phyloP scores from a whole-genome alignment of 2,888 invertebrate genomes.

The Campaea margaritaria region DNA sequence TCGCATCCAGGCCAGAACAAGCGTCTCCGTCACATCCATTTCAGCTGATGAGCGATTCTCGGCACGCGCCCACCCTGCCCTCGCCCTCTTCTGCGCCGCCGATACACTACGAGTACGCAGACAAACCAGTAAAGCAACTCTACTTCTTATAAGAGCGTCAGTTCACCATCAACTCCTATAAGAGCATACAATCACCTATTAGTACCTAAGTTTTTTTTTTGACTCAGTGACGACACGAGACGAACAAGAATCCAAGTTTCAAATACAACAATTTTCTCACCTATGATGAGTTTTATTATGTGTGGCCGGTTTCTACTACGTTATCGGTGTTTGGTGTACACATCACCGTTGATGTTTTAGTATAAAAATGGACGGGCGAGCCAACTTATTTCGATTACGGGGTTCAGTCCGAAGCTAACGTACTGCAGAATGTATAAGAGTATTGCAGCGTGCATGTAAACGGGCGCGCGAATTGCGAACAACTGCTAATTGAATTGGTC shows the following conservation, averaged over 20 bases:
- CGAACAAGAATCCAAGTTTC: no score
- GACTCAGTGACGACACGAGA: no score
- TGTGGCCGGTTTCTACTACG: no score
- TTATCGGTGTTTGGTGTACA: no score
- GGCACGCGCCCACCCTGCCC: neutral
- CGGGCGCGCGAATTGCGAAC: conserved; percentile 8
- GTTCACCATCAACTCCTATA: neutral
- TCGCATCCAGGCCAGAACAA: conserved; percentile 2
- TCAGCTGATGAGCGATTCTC: conserved; percentile 8
- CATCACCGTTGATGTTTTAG: no score
- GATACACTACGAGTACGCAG: neutral
- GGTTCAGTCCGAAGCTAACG: neutral
- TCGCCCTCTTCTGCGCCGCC: neutral
- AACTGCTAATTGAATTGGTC: conserved; percentile 21
- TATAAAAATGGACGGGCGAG: no score
- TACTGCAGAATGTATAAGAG: neutral
- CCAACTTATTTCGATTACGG: no score
- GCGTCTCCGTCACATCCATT: conserved; percentile 3
- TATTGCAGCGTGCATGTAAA: neutral
- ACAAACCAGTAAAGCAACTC: neutral
- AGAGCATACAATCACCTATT: no score
- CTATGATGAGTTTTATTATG: no score
- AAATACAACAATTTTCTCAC: no score
- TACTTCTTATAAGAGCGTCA: neutral
- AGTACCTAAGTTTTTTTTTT: no score